Evolutionary conservation across 2,888 invertebrate species (phyloP).

Genomic region (Minunthozetes semirufus): DNA sequence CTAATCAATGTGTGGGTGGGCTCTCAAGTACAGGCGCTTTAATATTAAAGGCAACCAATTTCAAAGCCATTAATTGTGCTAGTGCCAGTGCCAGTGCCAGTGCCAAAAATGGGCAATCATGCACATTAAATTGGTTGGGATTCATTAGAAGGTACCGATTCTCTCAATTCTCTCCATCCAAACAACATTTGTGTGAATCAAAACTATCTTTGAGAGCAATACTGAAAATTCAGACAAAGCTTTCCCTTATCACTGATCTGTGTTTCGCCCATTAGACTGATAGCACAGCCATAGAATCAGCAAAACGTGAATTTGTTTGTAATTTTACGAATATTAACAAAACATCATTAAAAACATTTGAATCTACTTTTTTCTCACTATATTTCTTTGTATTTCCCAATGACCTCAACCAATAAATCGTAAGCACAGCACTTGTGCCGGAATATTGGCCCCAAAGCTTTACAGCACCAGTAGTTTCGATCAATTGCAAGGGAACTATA

Average conservation of each 20-base stretch:
- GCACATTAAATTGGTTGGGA: slow-evolving; percentile 23
- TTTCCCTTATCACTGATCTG: not conserved
- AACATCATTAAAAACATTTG: not conserved
- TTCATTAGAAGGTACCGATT: not conserved
- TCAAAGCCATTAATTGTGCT: not conserved
- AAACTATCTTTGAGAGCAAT: not conserved
- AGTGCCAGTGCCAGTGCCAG: not conserved
- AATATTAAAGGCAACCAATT: slow-evolving; percentile 2
- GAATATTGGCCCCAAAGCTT: not conserved
- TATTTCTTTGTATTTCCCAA: not conserved
- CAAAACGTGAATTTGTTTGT: slow-evolving; percentile 27
- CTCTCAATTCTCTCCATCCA: not conserved
- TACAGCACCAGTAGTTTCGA: not conserved
- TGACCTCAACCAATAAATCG: not conserved
- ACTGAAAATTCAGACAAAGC: not conserved
- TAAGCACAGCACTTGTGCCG: not conserved
- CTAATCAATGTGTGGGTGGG: slow-evolving; percentile 31
- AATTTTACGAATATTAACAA: slow-evolving; percentile 9
- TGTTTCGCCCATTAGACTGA: slow-evolving; percentile 1
- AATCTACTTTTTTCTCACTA: not conserved
- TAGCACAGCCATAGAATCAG: not conserved
- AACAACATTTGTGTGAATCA: not conserved
- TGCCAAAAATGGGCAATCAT: slow-evolving; percentile 4
- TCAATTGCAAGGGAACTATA: not conserved
- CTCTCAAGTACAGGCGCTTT: not conserved